Conservation (phyloP, 2,888 invertebrate species). For the Deilephila elpenor region DNA sequence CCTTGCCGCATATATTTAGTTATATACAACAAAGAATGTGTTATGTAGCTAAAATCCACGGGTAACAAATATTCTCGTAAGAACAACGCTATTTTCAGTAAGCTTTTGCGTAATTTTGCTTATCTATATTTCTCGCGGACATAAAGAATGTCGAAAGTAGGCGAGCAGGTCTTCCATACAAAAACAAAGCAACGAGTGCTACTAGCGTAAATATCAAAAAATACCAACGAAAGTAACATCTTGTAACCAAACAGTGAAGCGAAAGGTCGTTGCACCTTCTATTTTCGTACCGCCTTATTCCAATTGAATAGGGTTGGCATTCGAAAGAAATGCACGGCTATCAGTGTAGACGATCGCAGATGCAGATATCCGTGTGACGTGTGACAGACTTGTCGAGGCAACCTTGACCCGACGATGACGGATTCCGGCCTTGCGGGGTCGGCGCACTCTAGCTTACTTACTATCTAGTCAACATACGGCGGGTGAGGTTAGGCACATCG, state of each 20-base stretch:
- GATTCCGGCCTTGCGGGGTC: slow-evolving; percentile 82
- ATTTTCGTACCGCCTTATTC: slow-evolving; percentile 65
- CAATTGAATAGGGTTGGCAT: slow-evolving; percentile 62
- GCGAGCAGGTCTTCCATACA: slow-evolving; percentile 16
- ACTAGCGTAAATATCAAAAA: slow-evolving; percentile 43
- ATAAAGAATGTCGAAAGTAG: slow-evolving; percentile 21
- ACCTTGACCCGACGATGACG: slow-evolving; percentile 81
- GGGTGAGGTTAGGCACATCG: slow-evolving; percentile 31
- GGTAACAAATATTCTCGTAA: slow-evolving; percentile 14
- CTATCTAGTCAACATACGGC: slow-evolving; percentile 62
- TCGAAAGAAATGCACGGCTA: slow-evolving; percentile 59
- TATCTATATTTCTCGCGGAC: slow-evolving; percentile 14
- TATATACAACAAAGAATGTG: background rate
- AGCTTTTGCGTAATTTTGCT: slow-evolving; percentile 13
- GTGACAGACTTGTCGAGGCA: slow-evolving; percentile 68
- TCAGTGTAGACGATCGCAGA: slow-evolving; percentile 80
- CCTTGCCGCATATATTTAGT: background rate
- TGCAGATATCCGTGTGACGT: slow-evolving; percentile 75
- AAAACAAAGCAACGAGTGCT: slow-evolving; percentile 8
- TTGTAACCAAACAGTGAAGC: slow-evolving; percentile 63
- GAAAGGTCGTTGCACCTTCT: slow-evolving; percentile 75
- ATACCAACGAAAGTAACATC: slow-evolving; percentile 76
- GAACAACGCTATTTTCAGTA: slow-evolving; percentile 3
- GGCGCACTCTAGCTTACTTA: slow-evolving; percentile 65
- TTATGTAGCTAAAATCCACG: background rate